Percentiles rank a stretch among this genome's conserved stretches.
Evolutionary conservation across 2,113 vertebrate species (phyloP).

Genomic region (Microtus oregoni): DNA sequence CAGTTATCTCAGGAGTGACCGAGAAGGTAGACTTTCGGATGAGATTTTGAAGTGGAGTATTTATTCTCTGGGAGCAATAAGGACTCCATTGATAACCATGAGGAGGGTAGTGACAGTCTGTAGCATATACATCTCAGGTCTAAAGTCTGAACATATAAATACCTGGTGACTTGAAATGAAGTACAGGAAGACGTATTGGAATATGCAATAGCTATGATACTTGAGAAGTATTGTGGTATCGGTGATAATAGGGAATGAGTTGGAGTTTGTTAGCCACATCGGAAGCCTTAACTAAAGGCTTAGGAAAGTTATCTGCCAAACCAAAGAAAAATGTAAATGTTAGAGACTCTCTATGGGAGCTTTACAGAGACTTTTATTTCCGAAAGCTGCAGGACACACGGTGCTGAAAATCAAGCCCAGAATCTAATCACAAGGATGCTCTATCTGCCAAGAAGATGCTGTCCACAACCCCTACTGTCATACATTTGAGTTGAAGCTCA

Average conservation of each 20-base stretch:
- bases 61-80: not conserved
- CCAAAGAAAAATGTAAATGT: not conserved
- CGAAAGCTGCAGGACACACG: not conserved
- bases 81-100: not conserved
- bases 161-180: not conserved
- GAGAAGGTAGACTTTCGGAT: not conserved
- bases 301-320: not conserved
- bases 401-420: not conserved
- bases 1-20: not conserved
- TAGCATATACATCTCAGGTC: not conserved
- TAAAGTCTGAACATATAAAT: not conserved
- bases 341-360: not conserved
- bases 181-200: not conserved
- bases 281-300: slow-evolving; percentile 1
- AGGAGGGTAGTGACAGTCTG: not conserved
- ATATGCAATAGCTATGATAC: not conserved
- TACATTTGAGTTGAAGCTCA: not conserved
- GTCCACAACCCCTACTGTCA: not conserved
- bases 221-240: not conserved
- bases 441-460: not conserved
- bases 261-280: not conserved
- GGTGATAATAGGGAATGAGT: not conserved
- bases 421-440: not conserved
- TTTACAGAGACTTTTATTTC: not conserved
- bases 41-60: not conserved